These are phyloP conservation scores for Drosophila histrio DNA, from an alignment of 2,888 invertebrate species.

Conservation along the genomic window DNA sequence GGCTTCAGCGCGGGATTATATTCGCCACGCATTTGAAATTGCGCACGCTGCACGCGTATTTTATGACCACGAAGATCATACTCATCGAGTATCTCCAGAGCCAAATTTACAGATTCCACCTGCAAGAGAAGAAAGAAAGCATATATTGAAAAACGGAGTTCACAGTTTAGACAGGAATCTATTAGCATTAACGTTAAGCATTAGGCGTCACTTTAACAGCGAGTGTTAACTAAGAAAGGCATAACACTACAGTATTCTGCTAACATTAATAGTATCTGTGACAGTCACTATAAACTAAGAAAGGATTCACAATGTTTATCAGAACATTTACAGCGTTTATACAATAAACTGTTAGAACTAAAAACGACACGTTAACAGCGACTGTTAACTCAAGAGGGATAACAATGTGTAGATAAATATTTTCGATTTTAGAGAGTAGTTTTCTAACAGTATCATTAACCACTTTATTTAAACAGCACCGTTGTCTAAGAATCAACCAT, in stretches of 20 bases:
- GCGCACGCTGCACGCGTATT: slow-evolving; percentile 95
- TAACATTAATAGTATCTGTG: no score
- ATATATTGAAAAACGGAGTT: background rate
- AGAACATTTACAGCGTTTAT: background rate
- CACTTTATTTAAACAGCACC: no score
- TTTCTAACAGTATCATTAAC: no score
- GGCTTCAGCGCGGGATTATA: slow-evolving; percentile 97
- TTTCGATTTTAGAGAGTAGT: no score
- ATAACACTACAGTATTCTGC: background rate
- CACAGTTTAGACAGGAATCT: background rate
- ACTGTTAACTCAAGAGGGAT: background rate
- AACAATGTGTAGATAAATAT: background rate
- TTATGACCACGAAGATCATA: slow-evolving; percentile 91
- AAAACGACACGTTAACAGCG: background rate
- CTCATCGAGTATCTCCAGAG: slow-evolving; percentile 96
- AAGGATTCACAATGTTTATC: no score
- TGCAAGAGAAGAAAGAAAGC: slow-evolving; percentile 79
- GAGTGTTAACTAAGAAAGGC: background rate
- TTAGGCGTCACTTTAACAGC: background rate
- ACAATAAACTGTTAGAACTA: background rate
- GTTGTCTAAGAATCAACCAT: background rate
- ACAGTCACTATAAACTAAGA: no score
- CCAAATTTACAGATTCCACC: slow-evolving; percentile 96
- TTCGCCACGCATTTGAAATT: slow-evolving; percentile 96
- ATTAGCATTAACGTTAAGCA: background rate